These are phyloP conservation scores for Epizoanthus stellaris DNA, from an alignment of 92 coral and sea anemone genomes.

Conservation along the genomic window DNA sequence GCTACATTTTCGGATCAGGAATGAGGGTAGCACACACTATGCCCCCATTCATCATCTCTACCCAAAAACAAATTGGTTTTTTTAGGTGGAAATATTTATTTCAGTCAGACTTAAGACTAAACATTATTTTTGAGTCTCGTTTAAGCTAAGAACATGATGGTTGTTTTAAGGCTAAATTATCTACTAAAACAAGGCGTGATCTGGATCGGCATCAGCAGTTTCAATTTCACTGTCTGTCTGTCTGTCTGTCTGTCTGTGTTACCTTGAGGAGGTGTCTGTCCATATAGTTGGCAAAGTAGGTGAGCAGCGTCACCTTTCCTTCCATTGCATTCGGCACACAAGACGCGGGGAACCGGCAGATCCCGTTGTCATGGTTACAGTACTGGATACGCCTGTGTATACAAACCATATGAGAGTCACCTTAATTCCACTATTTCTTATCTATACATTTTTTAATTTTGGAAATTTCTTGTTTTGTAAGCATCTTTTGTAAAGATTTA, in stretches of 20 bases:
- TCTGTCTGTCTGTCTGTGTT: background rate
- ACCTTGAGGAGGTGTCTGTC: conserved; percentile 97
- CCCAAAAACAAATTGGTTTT: too few relatives aligned
- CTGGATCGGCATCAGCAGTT: background rate
- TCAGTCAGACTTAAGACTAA: too few relatives aligned
- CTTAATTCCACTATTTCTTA: background rate
- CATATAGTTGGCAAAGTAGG: conserved; percentile 96
- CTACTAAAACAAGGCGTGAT: background rate
- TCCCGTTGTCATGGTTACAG: conserved; percentile 68
- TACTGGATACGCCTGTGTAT: conserved; percentile 73
- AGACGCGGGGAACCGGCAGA: conserved; percentile 64
- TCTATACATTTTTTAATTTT: too few relatives aligned
- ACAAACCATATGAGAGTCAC: background rate
- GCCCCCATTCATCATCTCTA: too few relatives aligned
- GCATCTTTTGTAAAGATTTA: too few relatives aligned
- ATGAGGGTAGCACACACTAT: too few relatives aligned
- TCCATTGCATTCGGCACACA: conserved; percentile 82
- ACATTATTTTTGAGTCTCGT: too few relatives aligned
- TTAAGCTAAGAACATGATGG: background rate
- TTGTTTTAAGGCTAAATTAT: background rate
- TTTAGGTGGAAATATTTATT: too few relatives aligned
- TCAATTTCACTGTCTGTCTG: background rate
- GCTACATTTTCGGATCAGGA: too few relatives aligned
- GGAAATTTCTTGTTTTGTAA: background rate
- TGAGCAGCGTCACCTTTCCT: conserved; percentile 85